These are phyloP conservation scores for Vicugna pacos DNA, from an alignment of 2,113 vertebrate species.

Conservation along the genomic window DNA sequence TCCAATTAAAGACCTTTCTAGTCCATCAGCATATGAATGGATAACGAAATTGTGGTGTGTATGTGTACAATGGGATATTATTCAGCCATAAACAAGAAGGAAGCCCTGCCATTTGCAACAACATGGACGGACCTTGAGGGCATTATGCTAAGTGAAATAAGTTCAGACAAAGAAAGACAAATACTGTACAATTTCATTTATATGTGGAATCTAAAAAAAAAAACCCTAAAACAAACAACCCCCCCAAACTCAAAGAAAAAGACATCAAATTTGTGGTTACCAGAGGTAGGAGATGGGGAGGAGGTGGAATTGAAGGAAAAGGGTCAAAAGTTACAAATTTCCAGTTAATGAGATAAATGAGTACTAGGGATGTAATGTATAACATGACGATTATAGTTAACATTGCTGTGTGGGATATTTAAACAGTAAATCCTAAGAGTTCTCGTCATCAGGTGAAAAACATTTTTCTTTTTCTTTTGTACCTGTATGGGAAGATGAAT, in stretches of 20 bases:
- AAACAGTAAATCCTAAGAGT: not conserved
- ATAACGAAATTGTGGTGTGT: not conserved
- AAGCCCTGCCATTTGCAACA: not conserved
- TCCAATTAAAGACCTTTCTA: not conserved
- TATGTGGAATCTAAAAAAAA: not conserved
- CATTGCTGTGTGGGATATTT: not conserved
- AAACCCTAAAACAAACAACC: not conserved
- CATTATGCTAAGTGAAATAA: not conserved
- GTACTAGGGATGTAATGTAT: not conserved
- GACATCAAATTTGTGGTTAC: not conserved
- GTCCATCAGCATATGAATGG: not conserved
- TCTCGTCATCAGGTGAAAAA: not conserved
- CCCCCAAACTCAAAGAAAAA: not conserved
- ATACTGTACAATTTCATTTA: not conserved
- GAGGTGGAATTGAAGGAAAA: not conserved
- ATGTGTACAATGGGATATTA: not conserved
- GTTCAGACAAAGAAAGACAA: not conserved
- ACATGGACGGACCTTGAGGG: not conserved
- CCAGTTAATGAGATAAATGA: not conserved
- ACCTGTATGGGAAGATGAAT: not conserved
- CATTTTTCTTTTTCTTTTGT: not conserved
- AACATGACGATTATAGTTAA: not conserved
- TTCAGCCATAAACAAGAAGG: not conserved
- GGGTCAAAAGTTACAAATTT: not conserved
- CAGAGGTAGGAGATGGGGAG: not conserved